A percentile compares a stretch with the other conserved stretches of the same genome.
Conservation (phyloP, 2,113 vertebrate species). For the Ranitomeya variabilis region DNA sequence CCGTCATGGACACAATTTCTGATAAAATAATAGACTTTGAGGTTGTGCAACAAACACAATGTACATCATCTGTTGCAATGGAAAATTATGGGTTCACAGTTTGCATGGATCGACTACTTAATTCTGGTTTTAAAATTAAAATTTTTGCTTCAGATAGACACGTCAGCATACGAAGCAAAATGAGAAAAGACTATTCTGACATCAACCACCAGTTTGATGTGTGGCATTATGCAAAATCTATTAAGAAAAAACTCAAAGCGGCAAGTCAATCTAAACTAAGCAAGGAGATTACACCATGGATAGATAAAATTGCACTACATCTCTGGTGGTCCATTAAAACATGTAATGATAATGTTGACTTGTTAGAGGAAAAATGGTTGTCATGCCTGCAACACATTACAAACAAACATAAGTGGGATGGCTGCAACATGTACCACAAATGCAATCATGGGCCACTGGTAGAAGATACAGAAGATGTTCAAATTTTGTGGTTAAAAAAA, state of each 20-base stretch:
- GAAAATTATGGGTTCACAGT: neutral
- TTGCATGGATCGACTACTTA: neutral
- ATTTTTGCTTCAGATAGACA: neutral
- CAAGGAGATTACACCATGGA: neutral
- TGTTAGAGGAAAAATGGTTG: neutral
- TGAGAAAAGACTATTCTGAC: neutral
- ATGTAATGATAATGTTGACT: neutral
- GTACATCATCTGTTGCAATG: neutral
- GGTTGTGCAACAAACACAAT: neutral
- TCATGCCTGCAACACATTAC: too few relatives aligned
- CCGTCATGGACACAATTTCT: neutral
- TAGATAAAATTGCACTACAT: neutral
- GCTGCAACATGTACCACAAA: too few relatives aligned
- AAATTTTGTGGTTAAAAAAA: too few relatives aligned
- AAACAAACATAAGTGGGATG: too few relatives aligned
- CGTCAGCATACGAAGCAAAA: neutral
- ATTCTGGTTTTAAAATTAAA: neutral
- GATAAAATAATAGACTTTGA: neutral
- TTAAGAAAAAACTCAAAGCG: neutral
- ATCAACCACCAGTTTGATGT: neutral
- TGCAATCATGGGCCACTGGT: too few relatives aligned
- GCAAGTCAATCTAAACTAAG: neutral
- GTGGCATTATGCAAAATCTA: neutral
- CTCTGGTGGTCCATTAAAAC: neutral
- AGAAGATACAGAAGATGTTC: too few relatives aligned